phyloP scores from a whole-genome alignment of 2,113 vertebrate genomes.

The Rousettus leschenaultii region DNA sequence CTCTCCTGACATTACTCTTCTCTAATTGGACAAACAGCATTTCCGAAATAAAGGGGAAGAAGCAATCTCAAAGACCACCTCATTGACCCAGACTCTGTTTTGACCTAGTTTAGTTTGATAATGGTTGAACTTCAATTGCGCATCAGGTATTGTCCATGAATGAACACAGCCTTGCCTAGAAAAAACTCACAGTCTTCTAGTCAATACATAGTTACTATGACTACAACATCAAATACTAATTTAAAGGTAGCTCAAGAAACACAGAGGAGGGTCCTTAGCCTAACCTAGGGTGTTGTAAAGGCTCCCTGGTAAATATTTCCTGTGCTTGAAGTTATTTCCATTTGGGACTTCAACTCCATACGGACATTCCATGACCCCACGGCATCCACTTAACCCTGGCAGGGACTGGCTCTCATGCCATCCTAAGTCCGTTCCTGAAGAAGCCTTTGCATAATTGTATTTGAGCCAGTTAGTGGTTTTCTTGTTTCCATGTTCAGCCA shows the following conservation, averaged over 20 bases:
- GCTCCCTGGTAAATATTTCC: neutral
- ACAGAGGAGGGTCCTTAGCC: neutral
- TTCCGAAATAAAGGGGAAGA: neutral
- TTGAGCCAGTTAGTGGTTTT: neutral
- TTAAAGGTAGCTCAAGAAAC: constrained; percentile 17
- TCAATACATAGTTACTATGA: neutral
- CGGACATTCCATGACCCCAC: neutral
- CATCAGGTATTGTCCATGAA: neutral
- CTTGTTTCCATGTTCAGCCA: constrained; percentile 23
- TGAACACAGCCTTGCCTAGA: neutral
- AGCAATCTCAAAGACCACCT: neutral
- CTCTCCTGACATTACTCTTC: neutral
- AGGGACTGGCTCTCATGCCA: neutral
- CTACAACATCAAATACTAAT: neutral
- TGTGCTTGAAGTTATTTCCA: neutral
- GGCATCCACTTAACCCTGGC: neutral
- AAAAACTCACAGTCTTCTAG: constrained; percentile 4
- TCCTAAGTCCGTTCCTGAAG: neutral
- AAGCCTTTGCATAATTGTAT: neutral
- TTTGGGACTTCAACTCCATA: neutral
- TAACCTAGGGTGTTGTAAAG: neutral
- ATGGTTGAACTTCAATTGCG: neutral
- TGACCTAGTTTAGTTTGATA: neutral
- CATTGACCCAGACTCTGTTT: neutral
- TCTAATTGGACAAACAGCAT: neutral